A percentile compares a stretch with the other conserved stretches of the same genome.
Conservation (phyloP, 2,888 invertebrate species). For the Azorinus chamasolen region DNA sequence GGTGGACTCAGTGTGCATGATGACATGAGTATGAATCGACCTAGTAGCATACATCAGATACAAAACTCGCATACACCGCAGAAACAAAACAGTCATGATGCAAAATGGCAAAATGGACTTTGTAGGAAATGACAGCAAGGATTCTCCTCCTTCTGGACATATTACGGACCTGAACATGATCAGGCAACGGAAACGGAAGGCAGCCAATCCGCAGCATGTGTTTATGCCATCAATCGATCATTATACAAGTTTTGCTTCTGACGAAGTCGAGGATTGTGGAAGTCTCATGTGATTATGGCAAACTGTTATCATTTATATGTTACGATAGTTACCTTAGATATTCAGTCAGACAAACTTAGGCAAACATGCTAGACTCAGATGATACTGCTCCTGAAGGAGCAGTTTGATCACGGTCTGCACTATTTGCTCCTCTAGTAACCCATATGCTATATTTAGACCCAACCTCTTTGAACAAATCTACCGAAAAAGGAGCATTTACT, state of each 20-base stretch:
- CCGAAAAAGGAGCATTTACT: too few species aligned
- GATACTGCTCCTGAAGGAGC: too few species aligned
- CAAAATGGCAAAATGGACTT: conserved; percentile 50
- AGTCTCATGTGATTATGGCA: conserved; percentile 29
- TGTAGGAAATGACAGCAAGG: conserved; percentile 45
- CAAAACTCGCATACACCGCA: conserved; percentile 32
- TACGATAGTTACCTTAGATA: too few species aligned
- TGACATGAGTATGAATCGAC: conserved; percentile 27
- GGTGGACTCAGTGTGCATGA: conserved; percentile 28
- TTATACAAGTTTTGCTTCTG: conserved; percentile 60
- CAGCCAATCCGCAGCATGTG: conserved; percentile 64
- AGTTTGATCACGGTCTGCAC: too few species aligned
- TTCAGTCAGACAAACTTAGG: too few species aligned
- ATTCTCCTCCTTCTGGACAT: conserved; percentile 35
- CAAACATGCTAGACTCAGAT: too few species aligned
- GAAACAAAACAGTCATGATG: conserved; percentile 45
- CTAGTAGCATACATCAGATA: conserved; percentile 29
- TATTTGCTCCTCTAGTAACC: too few species aligned
- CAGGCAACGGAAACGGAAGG: conserved; percentile 62
- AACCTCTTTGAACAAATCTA: too few species aligned
- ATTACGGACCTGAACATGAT: conserved; percentile 54
- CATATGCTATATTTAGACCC: too few species aligned
- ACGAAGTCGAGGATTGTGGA: conserved; percentile 60
- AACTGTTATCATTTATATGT: too few species aligned
- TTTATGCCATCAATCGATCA: conserved; percentile 65